Conservation (phyloP, 2,113 vertebrate species). For the Eidolon helvum region DNA sequence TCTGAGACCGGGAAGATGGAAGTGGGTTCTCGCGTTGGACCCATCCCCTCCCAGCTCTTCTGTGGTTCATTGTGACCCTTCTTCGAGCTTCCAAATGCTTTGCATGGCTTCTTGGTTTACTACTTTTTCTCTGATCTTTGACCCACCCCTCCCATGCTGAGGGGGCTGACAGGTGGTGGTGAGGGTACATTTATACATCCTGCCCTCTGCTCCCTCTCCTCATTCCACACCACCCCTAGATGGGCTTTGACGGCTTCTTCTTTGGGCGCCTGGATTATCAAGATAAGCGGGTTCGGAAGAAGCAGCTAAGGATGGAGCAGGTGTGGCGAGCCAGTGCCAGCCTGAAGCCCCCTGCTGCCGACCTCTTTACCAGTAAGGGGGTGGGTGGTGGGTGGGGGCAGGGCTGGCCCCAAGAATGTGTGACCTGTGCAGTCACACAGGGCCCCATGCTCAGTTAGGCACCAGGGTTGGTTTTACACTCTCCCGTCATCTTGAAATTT, state of each 20-base stretch:
- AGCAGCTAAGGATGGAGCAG: constrained; percentile 86
- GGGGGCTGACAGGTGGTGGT: background rate
- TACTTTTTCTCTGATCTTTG: background rate
- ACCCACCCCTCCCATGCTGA: background rate
- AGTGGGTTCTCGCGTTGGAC: background rate
- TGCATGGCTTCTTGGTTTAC: background rate
- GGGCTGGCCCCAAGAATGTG: background rate
- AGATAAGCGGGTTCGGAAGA: constrained; percentile 83
- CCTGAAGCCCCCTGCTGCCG: constrained; percentile 83
- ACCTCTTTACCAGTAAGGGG: constrained; percentile 91
- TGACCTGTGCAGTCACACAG: background rate
- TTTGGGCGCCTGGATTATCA: constrained; percentile 94
- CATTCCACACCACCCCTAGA: constrained; percentile 76
- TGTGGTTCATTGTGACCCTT: background rate
- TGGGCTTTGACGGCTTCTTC: constrained; percentile 95
- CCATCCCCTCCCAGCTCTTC: background rate
- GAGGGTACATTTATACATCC: background rate
- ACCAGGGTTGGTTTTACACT: background rate
- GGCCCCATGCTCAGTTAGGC: background rate
- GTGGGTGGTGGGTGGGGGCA: background rate
- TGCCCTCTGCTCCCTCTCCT: background rate
- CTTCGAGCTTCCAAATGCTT: background rate
- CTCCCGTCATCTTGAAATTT: background rate
- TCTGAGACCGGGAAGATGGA: background rate
- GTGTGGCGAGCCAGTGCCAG: constrained; percentile 91